Percentiles rank a stretch among this genome's conserved stretches.
These are phyloP conservation scores for Ibycter americanus DNA, from an alignment of 2,797 vertebrate species.

Conservation along the genomic window DNA sequence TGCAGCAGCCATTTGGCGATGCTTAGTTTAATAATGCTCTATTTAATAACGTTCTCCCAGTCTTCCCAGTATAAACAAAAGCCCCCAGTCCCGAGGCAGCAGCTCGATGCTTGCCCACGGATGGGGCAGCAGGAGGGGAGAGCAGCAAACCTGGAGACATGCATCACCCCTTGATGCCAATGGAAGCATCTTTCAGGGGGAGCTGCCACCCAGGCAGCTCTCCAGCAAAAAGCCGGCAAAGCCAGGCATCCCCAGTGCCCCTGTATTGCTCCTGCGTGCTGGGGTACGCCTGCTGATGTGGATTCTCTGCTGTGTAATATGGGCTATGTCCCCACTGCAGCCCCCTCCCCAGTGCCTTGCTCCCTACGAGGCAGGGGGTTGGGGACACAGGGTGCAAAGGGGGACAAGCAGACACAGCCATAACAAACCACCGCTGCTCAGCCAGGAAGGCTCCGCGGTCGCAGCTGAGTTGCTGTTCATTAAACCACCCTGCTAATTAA, in stretches of 20 bases:
- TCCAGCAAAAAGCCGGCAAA: neutral
- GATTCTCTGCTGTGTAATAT: neutral
- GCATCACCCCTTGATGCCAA: neutral
- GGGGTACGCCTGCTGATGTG: neutral
- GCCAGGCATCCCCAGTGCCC: neutral
- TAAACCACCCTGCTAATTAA: constrained; percentile 12
- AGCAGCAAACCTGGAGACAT: accelerated
- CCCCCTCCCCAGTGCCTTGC: neutral
- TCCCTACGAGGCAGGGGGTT: neutral
- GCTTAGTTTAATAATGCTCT: accelerated
- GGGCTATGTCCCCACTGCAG: accelerated
- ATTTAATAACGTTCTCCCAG: accelerated
- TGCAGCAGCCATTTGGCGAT: accelerated
- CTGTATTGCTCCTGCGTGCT: neutral
- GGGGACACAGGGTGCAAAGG: neutral
- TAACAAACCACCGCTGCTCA: neutral
- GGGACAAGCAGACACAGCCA: neutral
- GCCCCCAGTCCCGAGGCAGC: neutral
- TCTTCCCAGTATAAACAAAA: neutral
- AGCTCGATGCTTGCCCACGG: accelerated
- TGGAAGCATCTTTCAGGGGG: neutral
- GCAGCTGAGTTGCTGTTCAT: neutral
- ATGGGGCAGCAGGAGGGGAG: neutral
- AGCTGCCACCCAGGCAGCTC: neutral
- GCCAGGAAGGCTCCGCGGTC: neutral